These are phyloP conservation scores for Dromococcyx pavoninus DNA, from an alignment of 2,797 vertebrate species.

Conservation along the genomic window DNA sequence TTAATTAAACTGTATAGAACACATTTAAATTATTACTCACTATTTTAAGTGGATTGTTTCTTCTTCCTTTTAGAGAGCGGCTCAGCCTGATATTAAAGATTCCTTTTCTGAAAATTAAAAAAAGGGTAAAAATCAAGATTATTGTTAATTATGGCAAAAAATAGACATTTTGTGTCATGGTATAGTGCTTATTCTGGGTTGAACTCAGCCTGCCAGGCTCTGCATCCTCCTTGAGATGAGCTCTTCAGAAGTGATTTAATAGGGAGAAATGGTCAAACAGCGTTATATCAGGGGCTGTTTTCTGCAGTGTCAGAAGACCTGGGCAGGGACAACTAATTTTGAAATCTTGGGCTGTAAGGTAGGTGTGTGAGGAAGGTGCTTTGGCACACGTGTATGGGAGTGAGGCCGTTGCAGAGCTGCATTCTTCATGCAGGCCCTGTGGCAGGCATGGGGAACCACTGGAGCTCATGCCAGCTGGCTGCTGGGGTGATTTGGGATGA, in stretches of 20 bases:
- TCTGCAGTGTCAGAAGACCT: background rate
- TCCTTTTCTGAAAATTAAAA: background rate
- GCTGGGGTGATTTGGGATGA: background rate
- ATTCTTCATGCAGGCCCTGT: background rate
- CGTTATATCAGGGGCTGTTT: background rate
- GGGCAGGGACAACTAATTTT: background rate
- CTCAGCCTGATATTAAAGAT: background rate
- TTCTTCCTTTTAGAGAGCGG: background rate
- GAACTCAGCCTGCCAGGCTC: background rate
- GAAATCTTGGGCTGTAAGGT: background rate
- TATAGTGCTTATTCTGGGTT: background rate
- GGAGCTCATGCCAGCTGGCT: background rate
- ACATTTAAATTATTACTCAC: background rate
- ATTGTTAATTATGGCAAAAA: background rate
- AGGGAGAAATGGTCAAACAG: background rate
- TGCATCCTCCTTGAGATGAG: background rate
- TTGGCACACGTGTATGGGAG: rapidly evolving
- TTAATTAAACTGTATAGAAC: background rate
- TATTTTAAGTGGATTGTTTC: background rate
- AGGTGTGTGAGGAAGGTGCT: background rate
- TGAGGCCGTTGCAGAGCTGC: background rate
- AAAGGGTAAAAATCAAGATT: background rate
- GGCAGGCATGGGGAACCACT: rapidly evolving
- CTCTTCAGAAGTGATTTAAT: background rate
- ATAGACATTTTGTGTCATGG: background rate